Percentiles rank a stretch among this genome's conserved stretches.
Conservation (phyloP, 2,113 vertebrate species). For the Vidua chalybeata region DNA sequence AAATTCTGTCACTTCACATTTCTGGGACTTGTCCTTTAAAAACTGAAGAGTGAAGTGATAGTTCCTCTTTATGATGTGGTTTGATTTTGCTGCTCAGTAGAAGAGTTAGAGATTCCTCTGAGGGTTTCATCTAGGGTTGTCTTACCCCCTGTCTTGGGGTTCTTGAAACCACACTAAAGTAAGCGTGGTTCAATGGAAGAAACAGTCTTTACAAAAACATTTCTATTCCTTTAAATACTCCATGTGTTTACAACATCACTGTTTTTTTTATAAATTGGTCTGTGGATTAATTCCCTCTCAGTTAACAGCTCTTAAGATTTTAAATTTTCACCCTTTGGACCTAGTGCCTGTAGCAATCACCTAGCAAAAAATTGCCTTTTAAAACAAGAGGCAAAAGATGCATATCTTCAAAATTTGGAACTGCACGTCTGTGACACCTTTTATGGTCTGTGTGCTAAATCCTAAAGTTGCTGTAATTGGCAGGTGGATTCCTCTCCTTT, state of each 20-base stretch:
- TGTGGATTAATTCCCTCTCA: background rate
- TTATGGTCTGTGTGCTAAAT: background rate
- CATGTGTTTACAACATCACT: background rate
- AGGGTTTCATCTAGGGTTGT: background rate
- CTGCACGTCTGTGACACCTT: background rate
- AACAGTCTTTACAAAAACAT: background rate
- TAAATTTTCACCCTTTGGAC: background rate
- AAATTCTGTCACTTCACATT: background rate
- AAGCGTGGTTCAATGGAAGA: background rate
- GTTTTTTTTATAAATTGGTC: background rate
- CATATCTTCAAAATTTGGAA: background rate
- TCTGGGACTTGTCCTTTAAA: background rate
- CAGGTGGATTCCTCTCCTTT: background rate
- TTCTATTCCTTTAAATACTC: background rate
- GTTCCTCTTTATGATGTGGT: background rate
- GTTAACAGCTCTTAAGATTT: background rate
- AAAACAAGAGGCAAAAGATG: background rate
- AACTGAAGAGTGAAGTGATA: background rate
- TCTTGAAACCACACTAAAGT: background rate
- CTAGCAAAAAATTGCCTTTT: background rate
- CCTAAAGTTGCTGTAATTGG: accelerated
- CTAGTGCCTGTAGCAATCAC: background rate
- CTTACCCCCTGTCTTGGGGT: accelerated
- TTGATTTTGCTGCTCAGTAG: background rate
- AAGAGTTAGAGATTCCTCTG: background rate